Evolutionary conservation across 2,797 vertebrate species (phyloP).

Genomic region (Naso thynnoides): DNA sequence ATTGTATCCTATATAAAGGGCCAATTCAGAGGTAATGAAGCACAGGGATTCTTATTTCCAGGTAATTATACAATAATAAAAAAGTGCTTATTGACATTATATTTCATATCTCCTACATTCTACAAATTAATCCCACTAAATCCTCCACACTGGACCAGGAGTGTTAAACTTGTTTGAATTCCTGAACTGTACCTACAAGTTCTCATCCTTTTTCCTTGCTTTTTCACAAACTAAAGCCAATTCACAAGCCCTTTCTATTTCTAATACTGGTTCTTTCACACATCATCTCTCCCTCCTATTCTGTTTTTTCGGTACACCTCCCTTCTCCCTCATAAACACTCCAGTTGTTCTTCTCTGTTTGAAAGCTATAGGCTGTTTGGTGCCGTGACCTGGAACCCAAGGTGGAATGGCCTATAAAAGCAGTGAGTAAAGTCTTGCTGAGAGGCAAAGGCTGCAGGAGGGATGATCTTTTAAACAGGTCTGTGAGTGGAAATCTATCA

Average conservation of each 20-base stretch:
- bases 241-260: not conserved
- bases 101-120: too few relatives aligned
- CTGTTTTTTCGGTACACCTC: not conserved
- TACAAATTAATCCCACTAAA: too few relatives aligned
- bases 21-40: too few relatives aligned
- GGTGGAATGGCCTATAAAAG: conserved; percentile 76
- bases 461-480: conserved; percentile 63
- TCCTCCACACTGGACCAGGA: too few relatives aligned
- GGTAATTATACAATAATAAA: too few relatives aligned
- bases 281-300: conserved; percentile 12
- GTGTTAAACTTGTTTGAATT: too few relatives aligned
- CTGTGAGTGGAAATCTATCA: conserved; percentile 55
- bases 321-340: conserved; percentile 39
- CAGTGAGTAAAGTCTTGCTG: conserved; percentile 61
- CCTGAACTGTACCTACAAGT: not conserved
- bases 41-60: too few relatives aligned
- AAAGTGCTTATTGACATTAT: too few relatives aligned
- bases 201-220: too few relatives aligned
- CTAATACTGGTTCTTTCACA: not conserved
- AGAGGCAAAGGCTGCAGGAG: conserved; percentile 54
- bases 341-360: conserved; percentile 50
- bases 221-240: not conserved
- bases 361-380: conserved; percentile 54
- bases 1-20: too few relatives aligned
- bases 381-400: conserved; percentile 74